These are phyloP conservation scores for Mechanitis mazaeus DNA, from an alignment of 2,888 invertebrate species.

Conservation along the genomic window DNA sequence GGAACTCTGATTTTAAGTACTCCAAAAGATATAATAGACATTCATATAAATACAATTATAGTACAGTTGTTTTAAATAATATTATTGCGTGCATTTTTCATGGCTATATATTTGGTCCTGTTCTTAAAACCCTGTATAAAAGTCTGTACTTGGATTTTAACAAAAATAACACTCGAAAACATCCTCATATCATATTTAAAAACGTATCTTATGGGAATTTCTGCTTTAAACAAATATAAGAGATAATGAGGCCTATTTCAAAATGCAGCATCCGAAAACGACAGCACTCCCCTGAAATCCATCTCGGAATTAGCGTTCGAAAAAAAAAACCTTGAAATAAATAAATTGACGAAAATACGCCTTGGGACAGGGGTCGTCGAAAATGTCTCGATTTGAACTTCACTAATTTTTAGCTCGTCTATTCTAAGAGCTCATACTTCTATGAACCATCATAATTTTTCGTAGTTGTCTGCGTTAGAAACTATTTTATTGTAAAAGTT, in stretches of 20 bases:
- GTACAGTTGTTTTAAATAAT: too few relatives aligned
- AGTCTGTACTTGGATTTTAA: slow-evolving; percentile 10
- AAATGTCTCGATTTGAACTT: slow-evolving; percentile 44
- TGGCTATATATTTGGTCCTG: too few relatives aligned
- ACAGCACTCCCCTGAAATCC: slow-evolving; percentile 48
- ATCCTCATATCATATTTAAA: slow-evolving; percentile 12
- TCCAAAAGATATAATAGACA: slow-evolving; percentile 32
- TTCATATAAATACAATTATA: background rate
- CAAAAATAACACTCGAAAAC: slow-evolving; percentile 5
- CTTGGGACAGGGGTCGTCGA: slow-evolving; percentile 37
- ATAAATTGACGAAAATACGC: slow-evolving; percentile 52
- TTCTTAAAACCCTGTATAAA: too few relatives aligned
- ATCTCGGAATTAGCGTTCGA: slow-evolving; percentile 63
- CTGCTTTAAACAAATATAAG: slow-evolving; percentile 24
- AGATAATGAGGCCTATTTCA: slow-evolving; percentile 36
- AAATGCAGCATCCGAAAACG: slow-evolving; percentile 28
- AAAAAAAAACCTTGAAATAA: slow-evolving; percentile 46
- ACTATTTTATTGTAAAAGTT: too few relatives aligned
- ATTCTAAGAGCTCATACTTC: slow-evolving; percentile 15
- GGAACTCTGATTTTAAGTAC: slow-evolving; percentile 10
- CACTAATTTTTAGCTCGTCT: slow-evolving; percentile 47
- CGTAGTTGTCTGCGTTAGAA: too few relatives aligned
- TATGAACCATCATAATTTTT: background rate
- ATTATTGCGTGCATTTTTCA: too few relatives aligned
- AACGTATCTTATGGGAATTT: slow-evolving; percentile 22